Evolutionary conservation across 2,888 invertebrate genomes (phyloP).

Genomic region (Drosophila demipolita): DNA sequence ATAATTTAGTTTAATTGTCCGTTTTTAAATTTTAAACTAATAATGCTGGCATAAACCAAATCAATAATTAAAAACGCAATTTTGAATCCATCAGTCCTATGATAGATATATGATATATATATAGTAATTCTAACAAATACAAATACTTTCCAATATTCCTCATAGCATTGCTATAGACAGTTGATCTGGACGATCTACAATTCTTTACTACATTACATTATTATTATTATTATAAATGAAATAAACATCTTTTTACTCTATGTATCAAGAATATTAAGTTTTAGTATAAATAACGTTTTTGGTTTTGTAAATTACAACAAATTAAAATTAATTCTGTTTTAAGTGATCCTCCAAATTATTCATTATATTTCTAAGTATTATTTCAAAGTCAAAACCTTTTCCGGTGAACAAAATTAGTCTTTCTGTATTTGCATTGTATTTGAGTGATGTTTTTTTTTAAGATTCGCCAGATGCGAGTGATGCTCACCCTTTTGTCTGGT

Average conservation of each 20-base stretch:
- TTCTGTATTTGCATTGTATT: background rate
- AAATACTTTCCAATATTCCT: background rate
- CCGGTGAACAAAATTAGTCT: background rate
- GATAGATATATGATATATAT: background rate
- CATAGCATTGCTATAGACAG: background rate
- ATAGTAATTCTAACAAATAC: background rate
- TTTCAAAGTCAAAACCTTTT: background rate
- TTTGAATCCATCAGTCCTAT: background rate
- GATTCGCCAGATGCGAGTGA: background rate
- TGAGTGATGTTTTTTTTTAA: background rate
- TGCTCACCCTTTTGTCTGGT: conserved; percentile 24
- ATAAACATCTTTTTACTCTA: too few species aligned
- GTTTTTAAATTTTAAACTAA: background rate
- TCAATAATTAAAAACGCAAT: background rate
- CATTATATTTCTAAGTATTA: background rate
- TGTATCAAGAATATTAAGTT: background rate
- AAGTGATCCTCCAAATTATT: background rate
- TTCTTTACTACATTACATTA: background rate
- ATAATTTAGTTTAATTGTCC: background rate
- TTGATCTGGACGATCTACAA: background rate
- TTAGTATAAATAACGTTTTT: background rate
- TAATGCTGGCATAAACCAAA: background rate
- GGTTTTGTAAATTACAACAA: background rate
- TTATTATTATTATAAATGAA: too few species aligned
- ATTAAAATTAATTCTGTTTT: background rate